Base-by-base conservation (phyloP, 2,888 invertebrate species). In the Netelia virgata region DNA sequence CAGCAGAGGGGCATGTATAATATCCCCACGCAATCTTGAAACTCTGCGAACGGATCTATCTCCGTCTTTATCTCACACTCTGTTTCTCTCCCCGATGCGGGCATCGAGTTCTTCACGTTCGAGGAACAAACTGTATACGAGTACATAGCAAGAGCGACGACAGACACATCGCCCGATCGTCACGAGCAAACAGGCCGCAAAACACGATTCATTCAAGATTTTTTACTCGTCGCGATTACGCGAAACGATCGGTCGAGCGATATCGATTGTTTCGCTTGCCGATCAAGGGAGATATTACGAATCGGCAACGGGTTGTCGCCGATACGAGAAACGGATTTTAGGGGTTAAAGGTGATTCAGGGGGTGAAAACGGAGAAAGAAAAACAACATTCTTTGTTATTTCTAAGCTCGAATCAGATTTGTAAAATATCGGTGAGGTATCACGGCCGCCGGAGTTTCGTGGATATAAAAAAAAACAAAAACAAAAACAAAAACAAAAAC, bases 11-110 rank as follows among this genome's bases (percentile, higher is more conserved):
- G 50, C 53, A 72, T 81, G 55, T 59, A 47, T 66, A 43, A 79
- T 72, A 88, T 89, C 89, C 89, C 89, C 90, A 90, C 90, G 82
- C 87, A 86, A 87, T 89, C 89, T 87, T 72, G 75, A 50, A 70
- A 70, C 70, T 18, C 66, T 57, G 75, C 53, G 68, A 80, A 57
- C 69, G 41, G 57, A 70, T 73, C 69, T 64, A 41, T 70, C 47
- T 41, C 43, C 20, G 14, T 53, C 53, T 63, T 20, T 75, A 63
- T 23, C 47, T 50, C 76, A 36, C 59, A 63, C 63, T 82, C 47
- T 53, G 50, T 70, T 66, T 74, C 70, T 64, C 59, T 68, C 50
- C 50, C 57, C 50, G 57, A 74, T 59, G 63, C 72, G 55, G 64
- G 57, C 63, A 61, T 72, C 76, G 73, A 73, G 61, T 55, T 81